Base-by-base conservation (phyloP, 2,888 invertebrate species). In the Lasiommata megera region DNA sequence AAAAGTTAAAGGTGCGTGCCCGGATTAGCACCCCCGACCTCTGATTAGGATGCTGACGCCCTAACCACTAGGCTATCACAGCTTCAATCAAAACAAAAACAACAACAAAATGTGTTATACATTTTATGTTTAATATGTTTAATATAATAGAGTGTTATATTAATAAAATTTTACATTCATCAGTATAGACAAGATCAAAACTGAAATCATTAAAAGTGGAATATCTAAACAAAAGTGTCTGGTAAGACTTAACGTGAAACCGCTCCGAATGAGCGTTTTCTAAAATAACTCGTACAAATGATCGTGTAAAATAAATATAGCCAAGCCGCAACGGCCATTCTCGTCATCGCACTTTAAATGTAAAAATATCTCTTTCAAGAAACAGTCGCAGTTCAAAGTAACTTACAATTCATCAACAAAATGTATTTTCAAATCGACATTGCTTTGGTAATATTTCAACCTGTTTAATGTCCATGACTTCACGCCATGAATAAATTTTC, bases 321-420 rank as follows among this genome's bases (percentile, higher is more conserved):
- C 23, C 41, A 14, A 38, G 44, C 44, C 44, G 37, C 31, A 50
- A 58, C 40, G 53, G 46, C 36, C 48, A 54, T 56, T 53, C 38
- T 56, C 53, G 55, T 54, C 40, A 61, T 53, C 38, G 31, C 53
- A 53, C 48, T 47, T 40, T 40, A 34, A 56, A 55, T 54, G 37
- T 56, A 62, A 56, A 54, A 59, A 59, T 56, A 53, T 37, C 31
- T 23, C 8, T 60, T 50, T 51, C 31, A 50, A 37, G 50, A 23
- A 28, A 12, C 41, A 23, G 41, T n/a, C 41, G 6, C 41, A 43
- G 12, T 43, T 43, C 41, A n/a, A 12, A 43, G 41, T 23, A 43
- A 43, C 41, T 43, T 23, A 23, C 12, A 23, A 43, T 43, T 43
- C 23, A 41, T 23, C 23, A 43, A 23, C 41, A 23, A 43, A 43